These are phyloP conservation scores for Parauchenoglanis punctatus DNA, from an alignment of 2,797 vertebrate species.

Conservation along the genomic window DNA sequence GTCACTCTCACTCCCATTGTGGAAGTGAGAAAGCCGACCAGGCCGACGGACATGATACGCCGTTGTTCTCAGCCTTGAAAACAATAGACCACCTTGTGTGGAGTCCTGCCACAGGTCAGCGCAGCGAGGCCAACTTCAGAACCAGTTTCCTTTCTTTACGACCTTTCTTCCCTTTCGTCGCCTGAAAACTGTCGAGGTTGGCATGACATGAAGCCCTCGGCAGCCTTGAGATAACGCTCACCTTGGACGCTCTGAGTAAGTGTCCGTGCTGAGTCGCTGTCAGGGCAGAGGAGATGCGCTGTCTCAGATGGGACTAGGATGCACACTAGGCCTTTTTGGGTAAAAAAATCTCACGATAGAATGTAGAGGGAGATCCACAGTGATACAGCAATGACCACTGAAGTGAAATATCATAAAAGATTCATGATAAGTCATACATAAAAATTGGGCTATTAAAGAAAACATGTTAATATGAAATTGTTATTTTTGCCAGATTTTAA, in stretches of 20 bases:
- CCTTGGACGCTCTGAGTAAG: conserved; percentile 73
- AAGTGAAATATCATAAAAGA: not conserved
- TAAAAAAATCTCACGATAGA: not conserved
- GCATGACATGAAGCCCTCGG: conserved; percentile 75
- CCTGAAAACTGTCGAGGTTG: conserved; percentile 65
- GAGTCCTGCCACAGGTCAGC: conserved; percentile 61
- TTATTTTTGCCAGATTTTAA: not conserved
- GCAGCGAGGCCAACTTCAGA: conserved; percentile 53
- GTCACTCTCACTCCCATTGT: conserved; percentile 75
- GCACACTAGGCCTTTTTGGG: conserved; percentile 52
- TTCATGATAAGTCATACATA: not conserved
- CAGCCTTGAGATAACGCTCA: conserved; percentile 80
- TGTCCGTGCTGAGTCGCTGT: conserved; percentile 73
- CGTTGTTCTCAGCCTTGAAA: conserved; percentile 67
- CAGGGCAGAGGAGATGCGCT: conserved; percentile 78
- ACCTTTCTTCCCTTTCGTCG: conserved; percentile 36
- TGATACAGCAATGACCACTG: not conserved
- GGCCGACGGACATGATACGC: conserved; percentile 65
- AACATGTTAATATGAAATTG: not conserved
- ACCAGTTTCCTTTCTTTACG: conserved; percentile 60
- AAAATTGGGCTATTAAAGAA: not conserved
- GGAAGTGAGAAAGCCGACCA: conserved; percentile 72
- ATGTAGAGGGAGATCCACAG: not conserved
- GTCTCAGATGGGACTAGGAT: conserved; percentile 71
- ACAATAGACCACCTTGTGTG: conserved; percentile 69